phyloP scores from a whole-genome alignment of 2,113 vertebrate species.

The Mirza zaza region DNA sequence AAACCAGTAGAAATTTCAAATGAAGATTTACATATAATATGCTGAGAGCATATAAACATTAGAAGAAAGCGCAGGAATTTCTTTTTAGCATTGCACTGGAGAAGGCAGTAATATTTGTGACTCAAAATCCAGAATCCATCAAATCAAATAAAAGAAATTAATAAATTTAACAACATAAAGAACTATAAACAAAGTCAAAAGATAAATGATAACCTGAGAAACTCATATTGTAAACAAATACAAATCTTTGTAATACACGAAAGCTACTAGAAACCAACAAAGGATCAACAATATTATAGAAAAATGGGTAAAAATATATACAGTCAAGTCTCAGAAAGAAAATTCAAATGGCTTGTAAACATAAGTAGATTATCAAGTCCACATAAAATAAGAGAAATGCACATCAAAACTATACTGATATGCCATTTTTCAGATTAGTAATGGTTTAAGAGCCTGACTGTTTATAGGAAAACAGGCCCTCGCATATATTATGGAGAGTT shows the following conservation, averaged over 20 bases:
- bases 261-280: constrained; percentile 26
- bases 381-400: not conserved
- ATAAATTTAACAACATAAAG: constrained; percentile 16
- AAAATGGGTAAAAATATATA: not conserved
- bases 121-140: constrained; percentile 28
- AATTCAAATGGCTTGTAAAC: not conserved
- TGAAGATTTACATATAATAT: not conserved
- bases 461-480: not conserved
- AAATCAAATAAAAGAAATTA: not conserved
- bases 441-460: not conserved
- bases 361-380: not conserved
- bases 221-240: not conserved
- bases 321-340: constrained; percentile 10
- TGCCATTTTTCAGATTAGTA: not conserved
- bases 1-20: constrained; percentile 42
- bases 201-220: not conserved
- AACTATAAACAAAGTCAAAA: constrained; percentile 29
- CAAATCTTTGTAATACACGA: not conserved
- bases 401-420: not conserved
- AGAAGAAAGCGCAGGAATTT: not conserved
- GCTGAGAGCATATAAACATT: not conserved
- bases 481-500: not conserved
- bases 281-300: not conserved
- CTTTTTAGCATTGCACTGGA: not conserved
- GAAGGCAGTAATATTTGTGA: not conserved